phyloP scores from a whole-genome alignment of 2,888 invertebrate genomes.

The Plebejus anna region DNA sequence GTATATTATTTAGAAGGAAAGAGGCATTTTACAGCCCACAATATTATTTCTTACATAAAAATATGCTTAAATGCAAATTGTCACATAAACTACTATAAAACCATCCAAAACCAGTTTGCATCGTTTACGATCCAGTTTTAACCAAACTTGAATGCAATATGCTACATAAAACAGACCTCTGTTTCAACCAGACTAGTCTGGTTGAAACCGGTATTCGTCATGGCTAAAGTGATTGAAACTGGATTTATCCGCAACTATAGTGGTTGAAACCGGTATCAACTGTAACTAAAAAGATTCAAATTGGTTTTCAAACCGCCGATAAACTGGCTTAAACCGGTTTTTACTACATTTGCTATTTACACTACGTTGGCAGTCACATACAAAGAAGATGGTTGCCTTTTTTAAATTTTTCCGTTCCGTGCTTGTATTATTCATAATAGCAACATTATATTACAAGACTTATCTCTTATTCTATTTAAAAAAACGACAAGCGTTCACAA shows the following conservation, averaged over 20 bases:
- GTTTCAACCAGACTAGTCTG: not conserved
- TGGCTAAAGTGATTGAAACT: not conserved
- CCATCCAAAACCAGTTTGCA: not conserved
- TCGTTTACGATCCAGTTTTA: not conserved
- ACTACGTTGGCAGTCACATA: not conserved
- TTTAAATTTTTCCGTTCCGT: not conserved
- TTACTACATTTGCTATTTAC: not conserved
- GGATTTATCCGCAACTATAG: not conserved
- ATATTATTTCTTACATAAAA: not conserved
- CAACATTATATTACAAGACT: not conserved
- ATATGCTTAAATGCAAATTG: not conserved
- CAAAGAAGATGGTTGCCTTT: not conserved
- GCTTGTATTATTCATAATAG: not conserved
- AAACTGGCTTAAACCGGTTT: not conserved
- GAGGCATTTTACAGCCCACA: not conserved
- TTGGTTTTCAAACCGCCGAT: not conserved
- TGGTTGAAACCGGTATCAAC: not conserved
- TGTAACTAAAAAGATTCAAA: not conserved
- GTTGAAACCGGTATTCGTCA: not conserved
- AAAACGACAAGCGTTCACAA: not conserved
- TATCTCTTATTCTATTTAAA: not conserved
- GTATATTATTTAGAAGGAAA: not conserved
- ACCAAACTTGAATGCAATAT: not conserved
- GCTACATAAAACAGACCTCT: not conserved
- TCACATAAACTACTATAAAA: not conserved